Evolutionary conservation across 1,140 invertebrate genomes (phyloP).

Genomic region (Drosophila miranda): DNA sequence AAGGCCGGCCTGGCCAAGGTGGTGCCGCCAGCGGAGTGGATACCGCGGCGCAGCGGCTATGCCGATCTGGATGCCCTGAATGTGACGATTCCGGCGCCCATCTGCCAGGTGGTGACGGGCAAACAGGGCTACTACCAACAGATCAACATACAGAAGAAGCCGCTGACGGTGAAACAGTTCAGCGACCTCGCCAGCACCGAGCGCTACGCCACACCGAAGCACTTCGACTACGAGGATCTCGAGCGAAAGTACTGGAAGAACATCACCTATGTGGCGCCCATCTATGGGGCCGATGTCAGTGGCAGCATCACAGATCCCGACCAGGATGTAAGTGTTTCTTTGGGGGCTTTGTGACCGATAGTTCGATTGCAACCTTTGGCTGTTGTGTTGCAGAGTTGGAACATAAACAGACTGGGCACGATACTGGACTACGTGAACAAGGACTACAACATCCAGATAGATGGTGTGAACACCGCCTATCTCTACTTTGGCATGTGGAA

Average conservation of each 20-base stretch:
- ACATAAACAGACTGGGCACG: conserved; percentile 96
- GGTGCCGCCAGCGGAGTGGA: conserved; percentile 97
- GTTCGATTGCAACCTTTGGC: conserved; percentile 20
- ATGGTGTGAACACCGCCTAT: conserved; percentile 99
- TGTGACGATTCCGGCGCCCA: conserved; percentile 94
- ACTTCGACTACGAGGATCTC: conserved; percentile 96
- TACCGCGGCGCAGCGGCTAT: conserved; percentile 93
- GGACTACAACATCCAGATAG: conserved; percentile 98
- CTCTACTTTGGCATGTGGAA: conserved; percentile 99
- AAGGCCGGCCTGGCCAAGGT: conserved; percentile 97
- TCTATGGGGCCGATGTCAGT: conserved; percentile 99
- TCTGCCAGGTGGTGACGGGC: conserved; percentile 92
- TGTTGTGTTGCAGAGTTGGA: conserved; percentile 87
- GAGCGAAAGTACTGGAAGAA: conserved; percentile 99
- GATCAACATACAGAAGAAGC: conserved; percentile 97
- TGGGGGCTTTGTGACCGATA: conserved; percentile 4
- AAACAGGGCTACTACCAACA: conserved; percentile 98
- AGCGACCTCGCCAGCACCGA: conserved; percentile 91
- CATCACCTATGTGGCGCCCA: conserved; percentile 94
- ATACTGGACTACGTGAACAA: conserved; percentile 97
- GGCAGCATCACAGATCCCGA: conserved; percentile 96
- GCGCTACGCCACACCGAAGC: conserved; percentile 92
- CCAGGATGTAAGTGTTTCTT: conserved; percentile 74
- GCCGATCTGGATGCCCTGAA: conserved; percentile 88
- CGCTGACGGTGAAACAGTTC: conserved; percentile 95